phyloP scores from a whole-genome alignment of 2,797 vertebrate genomes.

The Aulostomus chinensis region DNA sequence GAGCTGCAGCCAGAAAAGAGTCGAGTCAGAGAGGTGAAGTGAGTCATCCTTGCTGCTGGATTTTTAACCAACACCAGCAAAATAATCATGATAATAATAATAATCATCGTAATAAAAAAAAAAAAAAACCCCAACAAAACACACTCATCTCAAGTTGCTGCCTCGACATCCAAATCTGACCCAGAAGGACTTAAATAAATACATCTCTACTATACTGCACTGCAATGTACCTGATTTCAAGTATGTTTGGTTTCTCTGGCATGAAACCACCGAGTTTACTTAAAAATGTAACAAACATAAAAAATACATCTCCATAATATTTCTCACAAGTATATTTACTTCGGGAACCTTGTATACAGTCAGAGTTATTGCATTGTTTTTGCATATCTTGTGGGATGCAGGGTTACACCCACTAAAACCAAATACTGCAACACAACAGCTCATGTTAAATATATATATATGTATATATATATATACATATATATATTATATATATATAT shows the following conservation, averaged over 20 bases:
- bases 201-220: conserved; percentile 74
- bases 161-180: too few species aligned
- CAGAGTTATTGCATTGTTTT: conserved; percentile 99
- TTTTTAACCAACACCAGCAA: too few species aligned
- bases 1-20: conserved; percentile 14
- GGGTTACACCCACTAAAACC: conserved; percentile 63
- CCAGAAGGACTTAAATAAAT: conserved; percentile 67
- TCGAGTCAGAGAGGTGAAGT: conserved; percentile 18
- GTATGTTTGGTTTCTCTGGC: conserved; percentile 92
- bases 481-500: conserved; percentile 9
- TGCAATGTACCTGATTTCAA: conserved; percentile 97
- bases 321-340: conserved; percentile 67
- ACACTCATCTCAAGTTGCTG: too few species aligned
- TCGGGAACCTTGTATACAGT: conserved; percentile 83
- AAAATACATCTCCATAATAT: conserved; percentile 55
- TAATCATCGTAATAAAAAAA: background rate
- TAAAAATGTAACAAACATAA: conserved; percentile 84
- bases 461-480: conserved; percentile 22
- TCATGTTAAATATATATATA: conserved; percentile 39
- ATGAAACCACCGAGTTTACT: too few species aligned
- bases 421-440: conserved; percentile 53
- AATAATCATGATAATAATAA: background rate
- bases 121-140: conserved; percentile 2
- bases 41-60: conserved; percentile 2
- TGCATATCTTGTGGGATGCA: conserved; percentile 98